Percentiles rank a stretch among this genome's conserved stretches.
phyloP scores from a whole-genome alignment of 2,888 invertebrate species.

The Leptopterna dolabrata region DNA sequence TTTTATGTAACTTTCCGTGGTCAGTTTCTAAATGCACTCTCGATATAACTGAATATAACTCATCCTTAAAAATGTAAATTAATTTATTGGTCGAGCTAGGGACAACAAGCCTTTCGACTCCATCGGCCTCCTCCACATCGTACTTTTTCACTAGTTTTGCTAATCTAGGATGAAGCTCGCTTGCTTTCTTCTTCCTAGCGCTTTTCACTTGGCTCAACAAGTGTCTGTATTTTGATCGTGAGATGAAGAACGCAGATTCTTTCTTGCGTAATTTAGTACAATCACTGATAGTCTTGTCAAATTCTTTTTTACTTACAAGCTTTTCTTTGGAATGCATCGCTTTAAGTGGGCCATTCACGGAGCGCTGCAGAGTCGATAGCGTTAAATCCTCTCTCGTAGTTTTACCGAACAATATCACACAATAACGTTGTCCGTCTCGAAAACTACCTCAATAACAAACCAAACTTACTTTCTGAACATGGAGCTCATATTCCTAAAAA shows the following conservation, averaged over 20 bases:
- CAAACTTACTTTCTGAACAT: not conserved
- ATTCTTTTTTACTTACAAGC: conserved; percentile 20
- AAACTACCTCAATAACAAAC: not conserved
- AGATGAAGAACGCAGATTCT: conserved; percentile 21
- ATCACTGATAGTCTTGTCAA: conserved; percentile 5
- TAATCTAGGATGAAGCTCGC: conserved; percentile 8
- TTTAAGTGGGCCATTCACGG: conserved; percentile 20
- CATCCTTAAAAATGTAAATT: conserved; percentile 42
- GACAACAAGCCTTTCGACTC: conserved; percentile 25
- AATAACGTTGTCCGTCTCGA: not conserved
- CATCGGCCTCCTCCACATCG: conserved; percentile 8
- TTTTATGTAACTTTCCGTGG: conserved; percentile 39
- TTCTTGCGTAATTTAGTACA: not conserved
- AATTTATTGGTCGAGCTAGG: conserved; percentile 14
- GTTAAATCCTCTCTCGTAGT: not conserved
- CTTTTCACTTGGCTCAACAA: conserved; percentile 27
- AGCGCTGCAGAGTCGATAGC: not conserved
- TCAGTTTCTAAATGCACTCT: conserved; percentile 35
- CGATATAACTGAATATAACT: conserved; percentile 22
- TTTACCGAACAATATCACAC: conserved; percentile 9
- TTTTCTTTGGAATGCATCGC: conserved; percentile 39
- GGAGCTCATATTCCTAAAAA: not conserved
- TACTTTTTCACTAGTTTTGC: conserved; percentile 30
- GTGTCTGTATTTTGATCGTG: conserved; percentile 15
- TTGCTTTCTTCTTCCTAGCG: not conserved